These are phyloP conservation scores for Pristionchus maxplancki DNA, from an alignment of 2,888 invertebrate species.

Conservation along the genomic window DNA sequence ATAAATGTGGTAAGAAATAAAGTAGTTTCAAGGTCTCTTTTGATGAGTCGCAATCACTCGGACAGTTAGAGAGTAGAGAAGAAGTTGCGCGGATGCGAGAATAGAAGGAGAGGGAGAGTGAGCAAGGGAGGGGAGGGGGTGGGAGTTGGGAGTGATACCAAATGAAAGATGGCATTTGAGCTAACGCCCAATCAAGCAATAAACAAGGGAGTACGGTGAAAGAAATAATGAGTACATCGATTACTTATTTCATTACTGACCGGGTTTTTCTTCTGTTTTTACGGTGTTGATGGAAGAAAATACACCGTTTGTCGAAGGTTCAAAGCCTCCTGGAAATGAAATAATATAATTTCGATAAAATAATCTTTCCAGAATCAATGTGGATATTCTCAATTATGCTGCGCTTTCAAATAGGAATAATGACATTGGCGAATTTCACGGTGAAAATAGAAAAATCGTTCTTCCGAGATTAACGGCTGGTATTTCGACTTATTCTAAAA, in stretches of 20 bases:
- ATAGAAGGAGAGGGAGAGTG: constrained; percentile 32
- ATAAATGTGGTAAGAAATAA: not conserved
- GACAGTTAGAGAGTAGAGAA: constrained; percentile 53
- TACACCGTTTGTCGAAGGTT: not conserved
- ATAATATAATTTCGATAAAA: too few species aligned
- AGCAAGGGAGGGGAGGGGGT: constrained; percentile 49
- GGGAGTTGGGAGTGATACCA: constrained; percentile 53
- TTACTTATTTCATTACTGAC: constrained; percentile 5
- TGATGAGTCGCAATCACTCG: constrained; percentile 31
- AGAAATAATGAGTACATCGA: not conserved
- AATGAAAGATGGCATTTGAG: constrained; percentile 39
- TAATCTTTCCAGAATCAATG: too few species aligned
- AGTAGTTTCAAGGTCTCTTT: constrained; percentile 33
- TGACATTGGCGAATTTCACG: too few species aligned
- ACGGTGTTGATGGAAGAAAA: not conserved
- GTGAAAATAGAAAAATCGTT: too few species aligned
- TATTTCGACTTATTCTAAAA: too few species aligned
- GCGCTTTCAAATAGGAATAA: too few species aligned
- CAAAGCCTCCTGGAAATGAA: constrained; percentile 10
- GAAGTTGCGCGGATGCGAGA: constrained; percentile 31
- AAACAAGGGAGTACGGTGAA: not conserved
- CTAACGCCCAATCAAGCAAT: constrained; percentile 43
- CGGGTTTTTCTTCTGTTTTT: not conserved
- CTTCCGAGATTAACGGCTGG: too few species aligned
- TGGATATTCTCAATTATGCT: too few species aligned